A percentile compares a stretch with the other conserved stretches of the same genome.
Evolutionary conservation across 2,113 vertebrate species (phyloP).

Genomic region (Sakesphorus luctuosus): DNA sequence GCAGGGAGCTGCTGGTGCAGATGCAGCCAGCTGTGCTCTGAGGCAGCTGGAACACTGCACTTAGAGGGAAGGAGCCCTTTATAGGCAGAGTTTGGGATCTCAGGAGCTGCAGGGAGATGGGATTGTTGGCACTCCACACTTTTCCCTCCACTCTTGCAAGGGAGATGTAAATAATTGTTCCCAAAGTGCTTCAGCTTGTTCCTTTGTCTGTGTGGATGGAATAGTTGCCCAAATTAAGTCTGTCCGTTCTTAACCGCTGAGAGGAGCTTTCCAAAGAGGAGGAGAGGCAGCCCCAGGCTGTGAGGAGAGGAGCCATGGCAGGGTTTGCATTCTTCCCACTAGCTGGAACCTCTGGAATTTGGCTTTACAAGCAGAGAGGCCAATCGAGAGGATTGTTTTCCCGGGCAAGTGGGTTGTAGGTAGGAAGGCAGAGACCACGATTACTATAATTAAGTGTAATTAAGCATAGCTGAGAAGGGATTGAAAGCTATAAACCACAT

Average conservation of each 20-base stretch:
- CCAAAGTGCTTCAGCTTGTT: background rate
- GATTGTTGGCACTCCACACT: rapidly evolving
- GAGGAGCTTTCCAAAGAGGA: background rate
- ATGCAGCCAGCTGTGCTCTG: background rate
- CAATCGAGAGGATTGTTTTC: background rate
- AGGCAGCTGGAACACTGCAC: background rate
- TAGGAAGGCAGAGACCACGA: background rate
- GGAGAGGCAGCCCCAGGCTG: background rate
- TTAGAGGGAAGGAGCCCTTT: background rate
- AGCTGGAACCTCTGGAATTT: background rate
- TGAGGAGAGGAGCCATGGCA: background rate
- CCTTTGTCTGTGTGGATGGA: background rate
- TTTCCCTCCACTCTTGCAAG: background rate
- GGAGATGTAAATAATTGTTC: background rate
- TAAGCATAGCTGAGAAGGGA: background rate
- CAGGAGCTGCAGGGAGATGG: background rate
- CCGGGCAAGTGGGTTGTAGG: background rate
- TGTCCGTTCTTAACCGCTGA: background rate
- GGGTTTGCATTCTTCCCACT: background rate
- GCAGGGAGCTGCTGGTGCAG: background rate
- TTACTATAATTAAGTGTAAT: background rate
- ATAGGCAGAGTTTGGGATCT: background rate
- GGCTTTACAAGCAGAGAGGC: background rate
- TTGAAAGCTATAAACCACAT: background rate
- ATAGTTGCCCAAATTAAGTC: background rate